phyloP scores from a whole-genome alignment of 2,888 invertebrate species.

The Smittia aterrima region DNA sequence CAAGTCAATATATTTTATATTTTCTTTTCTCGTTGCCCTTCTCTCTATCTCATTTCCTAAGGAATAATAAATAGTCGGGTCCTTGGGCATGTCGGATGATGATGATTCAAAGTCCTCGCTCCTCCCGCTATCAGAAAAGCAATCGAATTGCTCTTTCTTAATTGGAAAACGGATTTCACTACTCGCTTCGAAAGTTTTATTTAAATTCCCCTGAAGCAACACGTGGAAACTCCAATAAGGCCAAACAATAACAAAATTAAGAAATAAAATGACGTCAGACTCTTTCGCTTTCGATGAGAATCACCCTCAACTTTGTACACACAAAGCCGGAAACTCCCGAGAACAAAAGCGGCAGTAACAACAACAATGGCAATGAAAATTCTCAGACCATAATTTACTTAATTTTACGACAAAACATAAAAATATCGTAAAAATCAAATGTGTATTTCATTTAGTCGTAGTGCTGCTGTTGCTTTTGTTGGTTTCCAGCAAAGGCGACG shows the following conservation, averaged over 20 bases:
- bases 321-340: background rate
- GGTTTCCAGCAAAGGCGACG: too few relatives aligned
- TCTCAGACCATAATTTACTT: conserved; percentile 41
- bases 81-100: conserved; percentile 7
- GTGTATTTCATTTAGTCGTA: conserved; percentile 3
- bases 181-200: background rate
- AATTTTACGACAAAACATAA: conserved; percentile 40
- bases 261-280: conserved; percentile 30
- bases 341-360: background rate
- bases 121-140: too few relatives aligned
- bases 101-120: background rate
- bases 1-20: conserved; percentile 35
- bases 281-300: conserved; percentile 24
- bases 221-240: conserved; percentile 10
- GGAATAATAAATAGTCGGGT: conserved; percentile 32
- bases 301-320: conserved; percentile 38
- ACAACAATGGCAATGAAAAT: conserved; percentile 24
- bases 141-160: too few relatives aligned
- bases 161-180: background rate
- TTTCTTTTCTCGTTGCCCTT: conserved; percentile 7
- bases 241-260: conserved; percentile 28
- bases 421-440: conserved; percentile 38
- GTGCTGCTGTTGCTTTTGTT: conserved; percentile 7
- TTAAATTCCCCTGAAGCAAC: conserved; percentile 20
- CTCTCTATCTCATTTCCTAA: conserved; percentile 32